A percentile compares a stretch with the other conserved stretches of the same genome.
Evolutionary conservation across 2,797 vertebrate genomes (phyloP).

Genomic region (Xenops minutus): DNA sequence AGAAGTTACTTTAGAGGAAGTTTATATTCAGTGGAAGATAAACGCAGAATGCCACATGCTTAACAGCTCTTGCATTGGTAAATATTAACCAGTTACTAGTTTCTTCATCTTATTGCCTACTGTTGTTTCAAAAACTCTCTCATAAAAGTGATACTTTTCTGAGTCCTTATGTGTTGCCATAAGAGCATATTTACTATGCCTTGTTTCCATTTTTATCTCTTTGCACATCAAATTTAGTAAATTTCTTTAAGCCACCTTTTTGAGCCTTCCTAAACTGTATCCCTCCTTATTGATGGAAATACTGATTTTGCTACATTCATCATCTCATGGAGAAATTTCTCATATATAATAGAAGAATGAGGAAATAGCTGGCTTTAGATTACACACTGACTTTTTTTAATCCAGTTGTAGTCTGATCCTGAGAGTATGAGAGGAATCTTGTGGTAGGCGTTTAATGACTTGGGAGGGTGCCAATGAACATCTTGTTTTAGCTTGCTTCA

Average conservation of each 20-base stretch:
- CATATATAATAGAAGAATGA: background rate
- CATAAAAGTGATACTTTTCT: background rate
- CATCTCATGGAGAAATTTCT: background rate
- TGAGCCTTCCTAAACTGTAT: background rate
- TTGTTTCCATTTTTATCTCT: background rate
- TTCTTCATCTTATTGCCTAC: background rate
- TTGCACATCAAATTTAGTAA: background rate
- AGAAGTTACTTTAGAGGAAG: background rate
- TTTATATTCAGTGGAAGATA: background rate
- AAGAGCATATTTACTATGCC: background rate
- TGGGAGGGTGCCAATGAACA: slow-evolving; percentile 11
- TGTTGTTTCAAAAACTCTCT: background rate
- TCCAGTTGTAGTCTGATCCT: background rate
- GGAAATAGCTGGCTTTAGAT: background rate
- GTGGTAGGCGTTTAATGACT: slow-evolving; percentile 53
- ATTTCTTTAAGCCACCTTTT: background rate
- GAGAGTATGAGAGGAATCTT: slow-evolving; percentile 52
- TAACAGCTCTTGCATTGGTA: background rate
- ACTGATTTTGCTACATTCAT: background rate
- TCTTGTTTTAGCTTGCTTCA: slow-evolving; percentile 61
- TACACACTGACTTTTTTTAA: background rate
- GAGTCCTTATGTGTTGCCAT: background rate
- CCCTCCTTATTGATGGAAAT: background rate
- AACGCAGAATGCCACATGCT: background rate
- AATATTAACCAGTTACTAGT: background rate